These are phyloP conservation scores for Latrodectus elegans DNA, from an alignment of 2,888 invertebrate genomes.

Conservation along the genomic window DNA sequence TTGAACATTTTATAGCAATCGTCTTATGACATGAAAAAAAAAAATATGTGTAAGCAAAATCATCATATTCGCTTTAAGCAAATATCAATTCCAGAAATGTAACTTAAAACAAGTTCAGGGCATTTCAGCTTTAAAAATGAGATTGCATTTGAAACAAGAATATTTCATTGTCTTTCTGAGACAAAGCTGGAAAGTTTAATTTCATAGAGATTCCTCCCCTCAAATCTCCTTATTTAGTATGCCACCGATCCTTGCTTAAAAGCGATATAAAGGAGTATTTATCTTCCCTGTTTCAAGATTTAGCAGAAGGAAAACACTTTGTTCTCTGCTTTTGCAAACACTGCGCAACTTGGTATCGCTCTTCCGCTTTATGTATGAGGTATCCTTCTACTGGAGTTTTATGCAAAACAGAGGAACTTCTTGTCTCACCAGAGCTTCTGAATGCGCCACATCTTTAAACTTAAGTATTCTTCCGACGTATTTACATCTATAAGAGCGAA, in stretches of 20 bases:
- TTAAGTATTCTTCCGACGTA: conserved; percentile 22
- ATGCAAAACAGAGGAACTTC: conserved; percentile 35
- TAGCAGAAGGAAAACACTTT: conserved; percentile 21
- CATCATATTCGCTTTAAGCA: no score
- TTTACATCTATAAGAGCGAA: conserved; percentile 21
- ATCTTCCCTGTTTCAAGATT: conserved; percentile 26
- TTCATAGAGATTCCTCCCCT: not conserved
- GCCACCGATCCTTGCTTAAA: conserved; percentile 7
- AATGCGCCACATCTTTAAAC: conserved; percentile 23
- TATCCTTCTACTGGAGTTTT: conserved; percentile 22
- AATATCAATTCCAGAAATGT: no score
- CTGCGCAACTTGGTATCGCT: not conserved
- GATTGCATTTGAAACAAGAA: no score
- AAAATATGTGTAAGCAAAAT: no score
- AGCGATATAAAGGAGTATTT: conserved; percentile 42
- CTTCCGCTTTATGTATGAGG: not conserved
- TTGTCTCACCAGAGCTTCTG: conserved; percentile 9
- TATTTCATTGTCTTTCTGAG: no score
- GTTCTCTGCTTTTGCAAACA: conserved; percentile 4
- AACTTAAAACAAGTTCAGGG: no score
- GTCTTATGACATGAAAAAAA: no score
- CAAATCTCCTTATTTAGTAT: conserved; percentile 17
- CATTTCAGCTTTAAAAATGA: no score
- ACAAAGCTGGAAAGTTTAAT: no score
- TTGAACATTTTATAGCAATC: no score